Evolutionary conservation across 2,888 invertebrate species (phyloP).

Genomic region (Pseudanteris insignis): DNA sequence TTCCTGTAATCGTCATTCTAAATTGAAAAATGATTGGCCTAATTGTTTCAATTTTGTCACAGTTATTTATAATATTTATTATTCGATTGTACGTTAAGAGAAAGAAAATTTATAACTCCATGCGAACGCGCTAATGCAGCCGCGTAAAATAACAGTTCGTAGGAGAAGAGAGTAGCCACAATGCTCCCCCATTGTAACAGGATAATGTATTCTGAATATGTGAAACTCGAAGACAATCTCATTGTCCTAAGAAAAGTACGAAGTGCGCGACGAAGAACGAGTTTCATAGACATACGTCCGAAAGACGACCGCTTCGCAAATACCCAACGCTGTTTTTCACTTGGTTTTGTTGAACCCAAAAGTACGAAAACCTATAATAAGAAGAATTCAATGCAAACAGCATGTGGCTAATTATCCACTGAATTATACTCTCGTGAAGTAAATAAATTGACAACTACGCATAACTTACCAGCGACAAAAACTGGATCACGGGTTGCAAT

Average conservation of each 20-base stretch:
- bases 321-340: constrained; percentile 4
- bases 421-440: too few relatives aligned
- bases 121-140: constrained; percentile 12
- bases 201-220: constrained; percentile 60
- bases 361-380: too few relatives aligned
- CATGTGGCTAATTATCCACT: too few relatives aligned
- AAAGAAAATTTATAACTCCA: constrained; percentile 39
- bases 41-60: background rate
- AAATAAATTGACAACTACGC: too few relatives aligned
- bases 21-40: background rate
- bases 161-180: constrained; percentile 49
- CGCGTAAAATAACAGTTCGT: constrained; percentile 40
- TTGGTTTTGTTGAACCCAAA: too few relatives aligned
- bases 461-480: too few relatives aligned
- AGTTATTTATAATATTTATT: background rate
- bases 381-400: too few relatives aligned
- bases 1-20: too few relatives aligned
- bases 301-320: too few relatives aligned
- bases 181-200: constrained; percentile 60
- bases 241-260: constrained; percentile 49
- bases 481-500: too few relatives aligned
- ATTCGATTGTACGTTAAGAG: background rate
- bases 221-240: constrained; percentile 56
- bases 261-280: constrained; percentile 49
- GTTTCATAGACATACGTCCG: constrained; percentile 31